Conservation (phyloP, 2,888 invertebrate species). For the Pachymerium ferrugineum region DNA sequence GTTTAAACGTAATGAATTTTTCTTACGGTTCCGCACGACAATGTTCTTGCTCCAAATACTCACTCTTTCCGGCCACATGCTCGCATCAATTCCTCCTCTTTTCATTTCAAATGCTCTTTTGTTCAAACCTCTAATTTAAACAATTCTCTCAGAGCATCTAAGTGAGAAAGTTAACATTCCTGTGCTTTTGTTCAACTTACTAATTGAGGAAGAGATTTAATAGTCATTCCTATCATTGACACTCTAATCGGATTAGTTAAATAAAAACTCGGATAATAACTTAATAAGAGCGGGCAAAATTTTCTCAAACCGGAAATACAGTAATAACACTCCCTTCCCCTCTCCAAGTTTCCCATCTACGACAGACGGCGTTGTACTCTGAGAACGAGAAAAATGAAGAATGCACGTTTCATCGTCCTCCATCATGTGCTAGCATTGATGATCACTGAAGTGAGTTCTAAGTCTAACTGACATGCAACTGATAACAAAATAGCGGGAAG, state of each 20-base stretch:
- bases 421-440: conserved; percentile 15
- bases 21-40: no score
- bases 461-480: conserved; percentile 22
- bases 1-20: no score
- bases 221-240: not conserved
- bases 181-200: not conserved
- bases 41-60: no score
- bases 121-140: no score
- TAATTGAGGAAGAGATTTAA: not conserved
- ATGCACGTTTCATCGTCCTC: conserved; percentile 11
- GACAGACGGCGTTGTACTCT: no score
- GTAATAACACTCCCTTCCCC: not conserved
- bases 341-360: not conserved
- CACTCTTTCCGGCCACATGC: no score
- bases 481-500: conserved; percentile 16
- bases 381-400: not conserved
- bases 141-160: no score
- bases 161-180: no score
- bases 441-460: conserved; percentile 19
- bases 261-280: not conserved
- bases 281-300: not conserved
- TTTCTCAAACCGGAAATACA: not conserved
- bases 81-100: no score
- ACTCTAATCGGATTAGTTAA: not conserved
- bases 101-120: no score